phyloP scores from a whole-genome alignment of 2,888 invertebrate species.

The Neoitamus cyanurus region DNA sequence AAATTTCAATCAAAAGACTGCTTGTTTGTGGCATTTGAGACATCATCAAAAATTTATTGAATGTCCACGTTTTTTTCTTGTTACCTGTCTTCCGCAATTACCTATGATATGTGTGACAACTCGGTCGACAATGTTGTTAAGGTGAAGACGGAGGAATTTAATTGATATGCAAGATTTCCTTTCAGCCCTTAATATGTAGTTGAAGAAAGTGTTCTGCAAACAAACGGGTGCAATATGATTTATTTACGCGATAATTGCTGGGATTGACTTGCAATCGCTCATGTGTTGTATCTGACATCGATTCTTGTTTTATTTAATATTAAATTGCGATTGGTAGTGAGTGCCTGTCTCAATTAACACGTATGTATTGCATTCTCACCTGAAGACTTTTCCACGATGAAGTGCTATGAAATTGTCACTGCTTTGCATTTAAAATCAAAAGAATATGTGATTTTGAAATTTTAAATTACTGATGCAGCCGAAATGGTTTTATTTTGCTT shows the following conservation, averaged over 20 bases:
- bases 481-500: too few species aligned
- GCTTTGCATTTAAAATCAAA: too few species aligned
- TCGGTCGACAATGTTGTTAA: neutral
- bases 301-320: neutral
- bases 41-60: neutral
- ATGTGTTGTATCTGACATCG: neutral
- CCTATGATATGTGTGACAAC: neutral
- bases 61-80: neutral
- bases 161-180: neutral
- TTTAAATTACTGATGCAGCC: too few species aligned
- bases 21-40: conserved; percentile 14
- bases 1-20: neutral
- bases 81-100: neutral
- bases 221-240: neutral
- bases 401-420: neutral
- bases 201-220: neutral
- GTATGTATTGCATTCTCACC: neutral
- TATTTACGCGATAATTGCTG: neutral
- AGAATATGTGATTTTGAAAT: too few species aligned
- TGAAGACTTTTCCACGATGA: neutral
- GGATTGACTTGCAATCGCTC: neutral
- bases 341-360: neutral
- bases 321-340: neutral
- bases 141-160: neutral
- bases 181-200: neutral